Percentiles rank a stretch among this genome's conserved stretches.
Conservation (phyloP, 2,113 vertebrate genomes). For the Recurvirostra avosetta region DNA sequence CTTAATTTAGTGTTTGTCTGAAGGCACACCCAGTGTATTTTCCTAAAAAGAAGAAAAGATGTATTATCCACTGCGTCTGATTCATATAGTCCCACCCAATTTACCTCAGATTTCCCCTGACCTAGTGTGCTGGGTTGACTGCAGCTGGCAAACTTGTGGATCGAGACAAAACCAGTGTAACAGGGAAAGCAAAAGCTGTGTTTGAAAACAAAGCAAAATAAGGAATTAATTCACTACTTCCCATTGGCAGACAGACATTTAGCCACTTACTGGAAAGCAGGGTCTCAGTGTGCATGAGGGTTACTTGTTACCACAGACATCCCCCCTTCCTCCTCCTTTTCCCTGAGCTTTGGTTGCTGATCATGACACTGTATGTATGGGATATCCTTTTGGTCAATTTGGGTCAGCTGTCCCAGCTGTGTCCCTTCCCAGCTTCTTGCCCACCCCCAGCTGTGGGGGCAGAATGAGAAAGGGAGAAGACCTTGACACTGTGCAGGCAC, state of each 20-base stretch:
- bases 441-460: not conserved
- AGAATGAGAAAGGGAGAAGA: not conserved
- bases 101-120: not conserved
- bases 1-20: not conserved
- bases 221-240: not conserved
- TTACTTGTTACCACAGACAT: not conserved
- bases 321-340: not conserved
- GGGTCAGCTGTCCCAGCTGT: not conserved
- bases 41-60: not conserved
- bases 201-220: not conserved
- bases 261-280: not conserved
- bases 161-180: not conserved
- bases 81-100: not conserved
- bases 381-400: not conserved
- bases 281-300: not conserved
- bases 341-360: not conserved
- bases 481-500: not conserved
- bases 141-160: not conserved
- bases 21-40: not conserved
- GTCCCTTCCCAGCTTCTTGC: not conserved
- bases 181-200: not conserved
- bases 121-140: not conserved
- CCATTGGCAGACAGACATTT: not conserved
- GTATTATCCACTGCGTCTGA: not conserved
- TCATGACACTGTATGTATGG: fast-evolving